Conservation (phyloP, 2,888 invertebrate genomes). For the Melipona beecheii region DNA sequence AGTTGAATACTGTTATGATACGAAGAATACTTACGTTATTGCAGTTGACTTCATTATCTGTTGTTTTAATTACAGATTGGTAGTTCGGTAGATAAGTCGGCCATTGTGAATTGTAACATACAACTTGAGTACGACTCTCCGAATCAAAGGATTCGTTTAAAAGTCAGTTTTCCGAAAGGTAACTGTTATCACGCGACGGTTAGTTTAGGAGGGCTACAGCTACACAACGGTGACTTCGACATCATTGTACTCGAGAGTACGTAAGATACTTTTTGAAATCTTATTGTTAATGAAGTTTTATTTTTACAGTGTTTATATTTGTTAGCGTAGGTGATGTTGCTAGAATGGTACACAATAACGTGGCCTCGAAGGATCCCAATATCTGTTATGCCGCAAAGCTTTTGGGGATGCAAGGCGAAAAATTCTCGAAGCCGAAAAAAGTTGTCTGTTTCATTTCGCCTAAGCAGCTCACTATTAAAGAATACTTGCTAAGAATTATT, state of each 20-base stretch:
- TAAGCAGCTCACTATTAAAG: conserved; percentile 96
- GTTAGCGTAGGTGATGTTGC: conserved; percentile 88
- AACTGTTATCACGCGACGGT: conserved; percentile 94
- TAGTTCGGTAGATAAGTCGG: conserved; percentile 85
- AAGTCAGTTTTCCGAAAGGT: conserved; percentile 91
- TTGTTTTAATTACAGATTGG: conserved; percentile 86
- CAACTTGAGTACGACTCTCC: conserved; percentile 90
- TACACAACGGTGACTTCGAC: conserved; percentile 96
- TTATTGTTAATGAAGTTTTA: neutral
- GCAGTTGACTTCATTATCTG: too few species aligned
- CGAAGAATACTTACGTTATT: too few species aligned
- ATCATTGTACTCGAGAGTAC: conserved; percentile 95
- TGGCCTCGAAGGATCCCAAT: conserved; percentile 93
- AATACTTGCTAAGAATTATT: conserved; percentile 96
- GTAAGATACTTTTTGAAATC: neutral
- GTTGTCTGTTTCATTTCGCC: conserved; percentile 96
- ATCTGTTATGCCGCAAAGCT: conserved; percentile 94
- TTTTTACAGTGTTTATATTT: neutral
- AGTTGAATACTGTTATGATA: conserved; percentile 23
- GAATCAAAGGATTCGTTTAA: conserved; percentile 91
- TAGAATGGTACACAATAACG: conserved; percentile 93
- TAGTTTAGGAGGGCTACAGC: conserved; percentile 89
- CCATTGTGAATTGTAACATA: conserved; percentile 85
- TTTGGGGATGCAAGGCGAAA: conserved; percentile 86
- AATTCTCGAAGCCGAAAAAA: conserved; percentile 91